Percentiles rank a stretch among this genome's conserved stretches.
These are phyloP conservation scores for Bubo bubo DNA, from an alignment of 2,113 vertebrate species.

Conservation along the genomic window DNA sequence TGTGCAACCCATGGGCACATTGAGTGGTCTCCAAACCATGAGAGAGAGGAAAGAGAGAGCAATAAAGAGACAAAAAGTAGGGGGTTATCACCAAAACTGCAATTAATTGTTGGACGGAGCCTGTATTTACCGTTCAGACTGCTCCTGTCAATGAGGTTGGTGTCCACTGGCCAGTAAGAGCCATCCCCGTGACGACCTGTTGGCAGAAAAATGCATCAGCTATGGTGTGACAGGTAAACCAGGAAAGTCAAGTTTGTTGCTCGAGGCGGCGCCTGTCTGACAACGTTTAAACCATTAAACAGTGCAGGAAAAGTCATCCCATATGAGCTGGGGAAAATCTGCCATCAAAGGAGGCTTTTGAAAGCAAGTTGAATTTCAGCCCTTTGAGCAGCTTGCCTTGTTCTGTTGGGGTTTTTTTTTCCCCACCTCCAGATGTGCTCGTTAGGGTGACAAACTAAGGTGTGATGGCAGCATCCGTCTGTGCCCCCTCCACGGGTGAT, in stretches of 20 bases:
- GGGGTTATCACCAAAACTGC: background rate
- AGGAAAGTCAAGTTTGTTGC: background rate
- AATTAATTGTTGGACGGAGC: background rate
- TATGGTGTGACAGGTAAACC: background rate
- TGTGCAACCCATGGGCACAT: rapidly evolving
- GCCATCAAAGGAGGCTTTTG: background rate
- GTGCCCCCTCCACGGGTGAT: background rate
- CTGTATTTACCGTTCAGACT: constrained; percentile 86
- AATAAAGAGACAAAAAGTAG: background rate
- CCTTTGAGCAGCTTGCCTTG: background rate
- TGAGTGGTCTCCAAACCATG: background rate
- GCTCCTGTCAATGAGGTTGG: constrained; percentile 89
- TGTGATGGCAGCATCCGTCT: background rate
- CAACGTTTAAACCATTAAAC: background rate
- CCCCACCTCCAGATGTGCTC: background rate
- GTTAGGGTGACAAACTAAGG: background rate
- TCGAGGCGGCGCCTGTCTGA: background rate
- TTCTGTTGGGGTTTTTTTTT: background rate
- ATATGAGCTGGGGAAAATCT: background rate
- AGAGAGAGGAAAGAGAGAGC: rapidly evolving
- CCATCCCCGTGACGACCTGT: constrained; percentile 92
- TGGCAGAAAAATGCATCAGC: background rate
- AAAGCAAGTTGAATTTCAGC: background rate
- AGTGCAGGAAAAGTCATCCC: background rate
- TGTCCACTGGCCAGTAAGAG: constrained; percentile 89